Evolutionary conservation across 2,113 vertebrate genomes (phyloP), one percentile per base, ranked within the genome.

Genomic region (Donacobius atricapilla): DNA sequence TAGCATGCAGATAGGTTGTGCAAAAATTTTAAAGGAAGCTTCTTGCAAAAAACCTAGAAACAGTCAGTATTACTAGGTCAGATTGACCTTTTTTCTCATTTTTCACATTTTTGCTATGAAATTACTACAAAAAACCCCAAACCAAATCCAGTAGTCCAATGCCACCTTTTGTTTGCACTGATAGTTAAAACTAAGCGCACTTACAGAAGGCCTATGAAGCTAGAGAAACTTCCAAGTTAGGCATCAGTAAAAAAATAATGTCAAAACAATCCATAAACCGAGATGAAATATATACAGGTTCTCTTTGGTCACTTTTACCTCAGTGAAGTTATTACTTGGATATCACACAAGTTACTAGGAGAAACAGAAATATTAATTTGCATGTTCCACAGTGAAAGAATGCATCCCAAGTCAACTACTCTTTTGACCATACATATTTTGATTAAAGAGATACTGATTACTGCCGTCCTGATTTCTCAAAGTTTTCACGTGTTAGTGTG

Each of bases 141-240:
- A 54, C 12, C 11, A n/a, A 8, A 2, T 5, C 4, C 4, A 66
- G 22, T 17, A 54, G 13, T 84, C 19, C 0, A 2, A 22, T 1
- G 2, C 57, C 33, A 37, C 7, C 18, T 92, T 79, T 73, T 33
- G 13, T 70, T 87, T 93, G 10, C 22, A 51, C 5, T 31, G 25
- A 27, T 63, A 48, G 48, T 51, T 72, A 45, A 83, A 90, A 76
- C 6, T 51, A 65, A 61, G 16, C 30, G 61, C 11, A 21, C 10
- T 76, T 80, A 45, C 14, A 50, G 45, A 65, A 54, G 22, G 15
- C 33, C 23, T 73, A 6, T 54, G 68, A 61, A 87, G 45, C 5
- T 31, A 37, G 11, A 65, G 22, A 77, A 70, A 73, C 2, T 48
- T 88, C 19, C 42, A 82, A n/a, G 61, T 42, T 42, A 45, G 35